Conservation (phyloP, 1,140 invertebrate species). For the Drosophila ironensis region DNA sequence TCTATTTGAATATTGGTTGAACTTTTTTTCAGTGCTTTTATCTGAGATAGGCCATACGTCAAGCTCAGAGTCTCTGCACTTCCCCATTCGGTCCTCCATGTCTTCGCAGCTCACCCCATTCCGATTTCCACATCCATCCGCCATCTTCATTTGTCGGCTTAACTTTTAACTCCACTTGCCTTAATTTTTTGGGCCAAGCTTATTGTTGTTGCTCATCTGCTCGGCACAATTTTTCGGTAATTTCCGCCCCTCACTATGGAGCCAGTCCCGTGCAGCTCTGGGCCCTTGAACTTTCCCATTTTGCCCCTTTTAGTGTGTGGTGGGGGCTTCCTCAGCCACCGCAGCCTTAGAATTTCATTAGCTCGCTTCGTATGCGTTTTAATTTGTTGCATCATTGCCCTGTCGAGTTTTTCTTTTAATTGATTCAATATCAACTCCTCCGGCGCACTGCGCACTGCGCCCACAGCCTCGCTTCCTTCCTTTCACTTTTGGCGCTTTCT, state of each 20-base stretch:
- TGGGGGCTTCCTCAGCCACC: background rate
- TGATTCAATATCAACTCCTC: conserved; percentile 60
- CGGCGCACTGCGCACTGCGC: background rate
- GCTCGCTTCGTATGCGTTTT: conserved; percentile 58
- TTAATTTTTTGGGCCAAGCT: conserved; percentile 65
- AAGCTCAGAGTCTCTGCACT: conserved; percentile 21
- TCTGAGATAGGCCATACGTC: conserved; percentile 60
- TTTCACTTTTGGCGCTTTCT: background rate
- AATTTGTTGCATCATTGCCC: conserved; percentile 76
- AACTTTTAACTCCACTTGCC: conserved; percentile 77
- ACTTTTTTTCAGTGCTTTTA: conserved; percentile 15
- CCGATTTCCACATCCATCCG: conserved; percentile 24
- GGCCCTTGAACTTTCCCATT: conserved; percentile 17
- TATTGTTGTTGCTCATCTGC: conserved; percentile 61
- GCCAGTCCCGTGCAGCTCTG: background rate
- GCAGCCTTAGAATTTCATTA: conserved; percentile 66
- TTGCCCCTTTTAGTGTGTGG: background rate
- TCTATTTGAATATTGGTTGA: too few species aligned
- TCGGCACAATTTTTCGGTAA: conserved; percentile 70
- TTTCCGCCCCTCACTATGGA: conserved; percentile 54
- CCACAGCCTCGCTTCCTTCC: background rate
- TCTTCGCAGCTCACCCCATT: background rate
- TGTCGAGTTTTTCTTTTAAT: conserved; percentile 56
- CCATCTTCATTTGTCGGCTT: conserved; percentile 74
- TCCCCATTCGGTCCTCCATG: background rate